Evolutionary conservation across 2,797 vertebrate species (phyloP).

Genomic region (Sebastes vulpes): DNA sequence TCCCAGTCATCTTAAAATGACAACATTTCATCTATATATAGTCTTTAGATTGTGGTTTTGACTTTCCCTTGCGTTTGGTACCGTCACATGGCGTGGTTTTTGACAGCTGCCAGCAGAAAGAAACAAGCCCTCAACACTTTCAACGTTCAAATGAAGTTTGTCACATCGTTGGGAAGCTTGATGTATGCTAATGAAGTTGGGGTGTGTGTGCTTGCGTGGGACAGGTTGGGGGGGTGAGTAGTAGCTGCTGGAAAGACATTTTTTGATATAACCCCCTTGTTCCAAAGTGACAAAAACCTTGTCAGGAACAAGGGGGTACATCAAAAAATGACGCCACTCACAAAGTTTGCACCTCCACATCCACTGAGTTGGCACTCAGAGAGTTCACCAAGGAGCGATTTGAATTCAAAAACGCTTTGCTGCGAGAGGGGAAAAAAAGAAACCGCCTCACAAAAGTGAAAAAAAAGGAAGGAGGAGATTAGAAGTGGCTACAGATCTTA

Average conservation of each 20-base stretch:
- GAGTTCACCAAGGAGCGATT: conserved; percentile 72
- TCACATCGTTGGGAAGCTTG: conserved; percentile 80
- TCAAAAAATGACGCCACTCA: conserved; percentile 78
- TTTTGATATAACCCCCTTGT: conserved; percentile 68
- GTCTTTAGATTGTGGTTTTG: conserved; percentile 81
- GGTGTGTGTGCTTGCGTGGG: conserved; percentile 51
- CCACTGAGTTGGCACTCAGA: conserved; percentile 54
- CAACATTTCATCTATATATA: conserved; percentile 88
- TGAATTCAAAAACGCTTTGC: conserved; percentile 69
- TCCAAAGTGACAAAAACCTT: conserved; percentile 78
- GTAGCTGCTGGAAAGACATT: conserved; percentile 62
- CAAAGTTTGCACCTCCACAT: conserved; percentile 77
- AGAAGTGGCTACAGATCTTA: conserved; percentile 71
- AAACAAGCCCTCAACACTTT: conserved; percentile 81
- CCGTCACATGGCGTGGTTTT: conserved; percentile 75
- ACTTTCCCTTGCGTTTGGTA: conserved; percentile 70
- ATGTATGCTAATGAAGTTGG: conserved; percentile 83
- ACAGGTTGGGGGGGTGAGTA: conserved; percentile 22
- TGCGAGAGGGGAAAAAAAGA: conserved; percentile 39
- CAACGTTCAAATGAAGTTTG: conserved; percentile 84
- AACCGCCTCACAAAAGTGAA: conserved; percentile 42
- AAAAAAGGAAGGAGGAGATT: conserved; percentile 55
- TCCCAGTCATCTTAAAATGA: conserved; percentile 81
- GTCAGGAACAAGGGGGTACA: conserved; percentile 79
- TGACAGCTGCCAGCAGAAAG: conserved; percentile 88